Base-by-base conservation (phyloP, 2,797 vertebrate genomes). In the Helostoma temminkii region DNA sequence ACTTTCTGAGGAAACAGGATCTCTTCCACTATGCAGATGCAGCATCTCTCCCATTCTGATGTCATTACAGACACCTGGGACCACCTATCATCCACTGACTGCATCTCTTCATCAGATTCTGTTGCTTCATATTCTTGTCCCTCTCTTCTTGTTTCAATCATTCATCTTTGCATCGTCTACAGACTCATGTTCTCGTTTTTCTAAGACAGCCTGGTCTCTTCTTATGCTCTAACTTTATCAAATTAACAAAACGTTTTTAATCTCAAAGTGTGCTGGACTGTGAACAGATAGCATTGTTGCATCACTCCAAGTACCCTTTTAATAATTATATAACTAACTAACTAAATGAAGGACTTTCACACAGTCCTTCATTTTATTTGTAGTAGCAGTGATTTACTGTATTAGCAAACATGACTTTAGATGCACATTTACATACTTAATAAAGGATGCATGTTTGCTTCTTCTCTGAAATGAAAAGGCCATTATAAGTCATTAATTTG, bases 51-150 rank as follows among this genome's bases (percentile, higher is more conserved):
- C 84, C 79, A 46, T 91, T 85, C 88, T 94, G 93, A 95, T 92
- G 91, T 92, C 92, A 94, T 94, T 93, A 93, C 75, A 89, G 90
- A 90, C 93, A 94, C 91, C 93, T 93, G 91, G 90, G 92, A 92
- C 94, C 92, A 89, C 84, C 89, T 91, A 85, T 87, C 91, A 88
- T 84, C 80, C 88, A 49, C 83, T 80, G 67, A 76, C 66, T 82
- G 49, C 57, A 73, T 71, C 75, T 42, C 36, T 65, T 37, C 66
- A 26, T 79, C 69, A 26, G 26, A 61, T 65, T 71, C 45, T 80
- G 60, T 59, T 74, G 57, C 70, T 73, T 58, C 50, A 21, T 46
- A 57, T 1, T 50, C 43, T 16, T 34, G 42, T 43, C 41, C 41
- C 16, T 49, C 52, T 47, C 5, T 26, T 42, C 18, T 12, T 21